Evolutionary conservation across 2,113 vertebrate species (phyloP).

Genomic region (Psilopogon haemacephalus): DNA sequence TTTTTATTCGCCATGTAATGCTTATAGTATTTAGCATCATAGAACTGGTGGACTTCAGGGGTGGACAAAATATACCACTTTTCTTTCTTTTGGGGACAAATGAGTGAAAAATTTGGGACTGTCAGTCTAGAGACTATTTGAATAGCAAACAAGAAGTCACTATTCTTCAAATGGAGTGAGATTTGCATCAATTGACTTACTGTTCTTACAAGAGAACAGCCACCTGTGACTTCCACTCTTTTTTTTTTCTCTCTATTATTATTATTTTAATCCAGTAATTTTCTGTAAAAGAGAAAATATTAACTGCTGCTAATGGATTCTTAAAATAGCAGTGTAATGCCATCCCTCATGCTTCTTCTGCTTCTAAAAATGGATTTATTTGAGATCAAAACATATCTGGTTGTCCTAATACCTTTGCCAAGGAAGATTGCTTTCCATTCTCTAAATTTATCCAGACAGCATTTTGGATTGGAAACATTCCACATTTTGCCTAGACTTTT

Average conservation of each 20-base stretch:
- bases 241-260: not conserved
- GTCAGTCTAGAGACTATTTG: not conserved
- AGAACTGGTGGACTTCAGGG: not conserved
- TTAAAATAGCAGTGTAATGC: constrained; percentile 60
- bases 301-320: constrained; percentile 64
- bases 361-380: constrained; percentile 64
- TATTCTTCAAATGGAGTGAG: not conserved
- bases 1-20: not conserved
- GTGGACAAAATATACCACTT: not conserved
- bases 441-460: not conserved
- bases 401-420: constrained; percentile 16
- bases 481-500: not conserved
- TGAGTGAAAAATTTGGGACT: not conserved
- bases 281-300: constrained; percentile 33
- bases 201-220: constrained; percentile 48
- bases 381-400: constrained; percentile 1
- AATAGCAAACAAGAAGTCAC: not conserved
- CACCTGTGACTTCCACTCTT: constrained; percentile 15
- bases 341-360: constrained; percentile 42
- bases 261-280: constrained; percentile 3
- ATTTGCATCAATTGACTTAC: constrained; percentile 41
- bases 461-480: not conserved
- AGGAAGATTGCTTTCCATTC: constrained; percentile 19
- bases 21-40: not conserved
- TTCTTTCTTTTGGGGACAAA: not conserved